Conservation (phyloP, 2,888 invertebrate species). For the Tethea ocularis region DNA sequence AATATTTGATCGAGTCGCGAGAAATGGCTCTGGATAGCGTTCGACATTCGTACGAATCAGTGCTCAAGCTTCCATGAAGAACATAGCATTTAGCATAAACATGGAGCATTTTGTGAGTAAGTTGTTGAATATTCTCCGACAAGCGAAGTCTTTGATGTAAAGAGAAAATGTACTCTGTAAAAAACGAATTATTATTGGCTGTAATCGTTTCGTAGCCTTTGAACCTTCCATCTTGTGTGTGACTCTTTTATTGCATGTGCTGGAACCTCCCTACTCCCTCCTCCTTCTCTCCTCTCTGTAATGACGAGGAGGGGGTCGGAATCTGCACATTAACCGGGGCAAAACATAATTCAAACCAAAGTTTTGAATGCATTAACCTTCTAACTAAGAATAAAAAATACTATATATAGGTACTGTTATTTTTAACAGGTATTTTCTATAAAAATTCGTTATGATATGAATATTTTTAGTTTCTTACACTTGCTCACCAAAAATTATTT, state of each 20-base stretch:
- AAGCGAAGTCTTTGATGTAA: slow-evolving; percentile 39
- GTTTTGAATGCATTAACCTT: slow-evolving; percentile 25
- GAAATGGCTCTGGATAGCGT: slow-evolving; percentile 8
- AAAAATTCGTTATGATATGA: background rate
- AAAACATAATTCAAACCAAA: slow-evolving; percentile 22
- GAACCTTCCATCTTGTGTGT: slow-evolving; percentile 36
- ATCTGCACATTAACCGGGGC: slow-evolving; percentile 3
- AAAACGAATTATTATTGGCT: slow-evolving; percentile 44
- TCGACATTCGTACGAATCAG: slow-evolving; percentile 3
- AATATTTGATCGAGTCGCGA: background rate
- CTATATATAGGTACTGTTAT: slow-evolving; percentile 5
- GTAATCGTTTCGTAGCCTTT: slow-evolving; percentile 41
- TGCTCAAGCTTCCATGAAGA: slow-evolving; percentile 16
- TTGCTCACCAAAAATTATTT: too few species aligned
- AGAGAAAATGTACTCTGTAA: slow-evolving; percentile 32
- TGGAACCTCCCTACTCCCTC: background rate
- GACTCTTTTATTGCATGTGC: slow-evolving; percentile 43
- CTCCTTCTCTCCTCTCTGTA: background rate
- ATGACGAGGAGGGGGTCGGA: background rate
- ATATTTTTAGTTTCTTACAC: background rate
- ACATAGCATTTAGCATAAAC: slow-evolving; percentile 30
- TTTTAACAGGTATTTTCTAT: slow-evolving; percentile 5
- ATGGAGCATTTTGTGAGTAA: slow-evolving; percentile 20
- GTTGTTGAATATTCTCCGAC: slow-evolving; percentile 23
- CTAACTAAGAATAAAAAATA: slow-evolving; percentile 19